These are phyloP conservation scores for Bufo bufo DNA, from an alignment of 2,113 vertebrate genomes.

Conservation along the genomic window DNA sequence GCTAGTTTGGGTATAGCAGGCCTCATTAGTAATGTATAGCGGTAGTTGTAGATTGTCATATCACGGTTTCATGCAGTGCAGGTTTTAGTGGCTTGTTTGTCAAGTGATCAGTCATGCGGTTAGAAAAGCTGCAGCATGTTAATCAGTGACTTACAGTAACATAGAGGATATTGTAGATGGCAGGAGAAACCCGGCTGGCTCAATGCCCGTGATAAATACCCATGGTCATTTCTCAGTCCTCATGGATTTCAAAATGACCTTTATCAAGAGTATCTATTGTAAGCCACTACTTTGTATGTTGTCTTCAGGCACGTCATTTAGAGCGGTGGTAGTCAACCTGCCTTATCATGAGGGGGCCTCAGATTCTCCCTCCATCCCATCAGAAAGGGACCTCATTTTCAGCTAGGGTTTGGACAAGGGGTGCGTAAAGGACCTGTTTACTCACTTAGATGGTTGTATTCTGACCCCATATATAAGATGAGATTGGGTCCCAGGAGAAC, in stretches of 20 bases:
- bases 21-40: too few species aligned
- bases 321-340: too few species aligned
- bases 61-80: background rate
- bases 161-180: background rate
- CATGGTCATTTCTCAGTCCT: background rate
- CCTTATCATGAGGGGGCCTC: too few species aligned
- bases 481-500: too few species aligned
- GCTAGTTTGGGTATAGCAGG: too few species aligned
- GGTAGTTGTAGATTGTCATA: background rate
- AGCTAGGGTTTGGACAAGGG: too few species aligned
- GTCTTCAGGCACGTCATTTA: too few species aligned
- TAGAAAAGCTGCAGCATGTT: background rate
- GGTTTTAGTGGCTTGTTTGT: slow-evolving; percentile 17
- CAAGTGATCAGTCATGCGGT: background rate
- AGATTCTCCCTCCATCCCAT: too few species aligned
- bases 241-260: background rate
- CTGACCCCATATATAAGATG: too few species aligned
- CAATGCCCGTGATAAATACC: background rate
- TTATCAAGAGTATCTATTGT: background rate
- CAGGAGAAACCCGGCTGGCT: background rate
- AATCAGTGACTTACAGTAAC: slow-evolving; percentile 20
- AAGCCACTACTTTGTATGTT: background rate
- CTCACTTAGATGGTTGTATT: too few species aligned
- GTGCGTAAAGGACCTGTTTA: too few species aligned
- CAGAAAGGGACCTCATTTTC: too few species aligned